Evolutionary conservation across 2,888 invertebrate genomes (phyloP).

Genomic region (Eristalis pertinax): DNA sequence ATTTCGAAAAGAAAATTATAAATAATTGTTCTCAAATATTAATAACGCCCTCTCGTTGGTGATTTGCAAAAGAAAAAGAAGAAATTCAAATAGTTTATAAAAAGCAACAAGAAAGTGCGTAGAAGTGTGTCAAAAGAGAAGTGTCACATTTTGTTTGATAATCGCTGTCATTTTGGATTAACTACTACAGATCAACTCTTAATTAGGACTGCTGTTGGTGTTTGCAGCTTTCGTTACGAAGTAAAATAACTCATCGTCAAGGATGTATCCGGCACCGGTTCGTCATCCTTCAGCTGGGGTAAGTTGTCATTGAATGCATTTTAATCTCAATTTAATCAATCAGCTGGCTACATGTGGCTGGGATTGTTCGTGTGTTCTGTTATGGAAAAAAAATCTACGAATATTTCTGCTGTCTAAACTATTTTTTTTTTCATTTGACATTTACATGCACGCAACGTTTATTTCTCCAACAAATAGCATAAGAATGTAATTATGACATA

Average conservation of each 20-base stretch:
- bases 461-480: not conserved
- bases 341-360: not conserved
- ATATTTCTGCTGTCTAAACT: not conserved
- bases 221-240: not conserved
- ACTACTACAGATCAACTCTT: constrained; percentile 9
- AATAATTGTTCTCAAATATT: not conserved
- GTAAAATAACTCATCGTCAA: constrained; percentile 36
- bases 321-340: not conserved
- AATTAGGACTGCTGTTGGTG: not conserved
- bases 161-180: constrained; percentile 40
- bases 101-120: not conserved
- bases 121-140: not conserved
- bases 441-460: not conserved
- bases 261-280: constrained; percentile 81
- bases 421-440: not conserved
- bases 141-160: constrained; percentile 20
- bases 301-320: constrained; percentile 74
- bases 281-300: constrained; percentile 81
- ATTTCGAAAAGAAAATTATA: not conserved
- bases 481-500: not conserved
- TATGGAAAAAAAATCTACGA: not conserved
- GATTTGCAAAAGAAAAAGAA: constrained; percentile 3
- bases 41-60: constrained; percentile 32
- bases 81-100: not conserved
- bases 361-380: too few relatives aligned